These are phyloP conservation scores for Allacma fusca DNA, from an alignment of 2,888 invertebrate genomes.

Conservation along the genomic window DNA sequence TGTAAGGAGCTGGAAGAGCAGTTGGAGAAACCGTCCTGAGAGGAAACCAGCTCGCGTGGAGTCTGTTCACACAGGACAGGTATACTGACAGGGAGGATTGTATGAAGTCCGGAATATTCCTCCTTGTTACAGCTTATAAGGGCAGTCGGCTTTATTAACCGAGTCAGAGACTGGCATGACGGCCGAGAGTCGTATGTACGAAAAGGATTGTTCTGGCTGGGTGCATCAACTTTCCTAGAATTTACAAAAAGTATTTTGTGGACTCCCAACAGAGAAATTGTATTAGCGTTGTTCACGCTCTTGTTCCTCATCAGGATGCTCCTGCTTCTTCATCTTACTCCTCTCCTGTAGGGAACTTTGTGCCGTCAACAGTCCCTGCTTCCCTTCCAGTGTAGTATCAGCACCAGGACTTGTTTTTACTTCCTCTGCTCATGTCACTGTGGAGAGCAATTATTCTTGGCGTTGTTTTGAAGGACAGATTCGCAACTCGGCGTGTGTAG, in stretches of 20 bases:
- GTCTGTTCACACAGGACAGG: background rate
- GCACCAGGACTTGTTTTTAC: background rate
- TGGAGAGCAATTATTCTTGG: no score
- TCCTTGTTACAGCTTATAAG: no score
- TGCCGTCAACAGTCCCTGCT: background rate
- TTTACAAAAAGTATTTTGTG: background rate
- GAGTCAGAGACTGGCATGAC: background rate
- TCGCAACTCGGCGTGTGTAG: no score
- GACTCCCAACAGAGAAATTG: background rate
- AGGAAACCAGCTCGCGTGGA: background rate
- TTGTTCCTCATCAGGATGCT: background rate
- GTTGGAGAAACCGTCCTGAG: no score
- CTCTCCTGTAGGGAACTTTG: background rate
- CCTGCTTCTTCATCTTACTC: background rate
- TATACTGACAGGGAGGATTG: background rate
- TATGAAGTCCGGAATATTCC: no score
- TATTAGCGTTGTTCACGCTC: background rate
- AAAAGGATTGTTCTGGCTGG: background rate
- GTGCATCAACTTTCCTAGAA: no score
- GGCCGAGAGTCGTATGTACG: background rate
- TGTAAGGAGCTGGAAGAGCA: no score
- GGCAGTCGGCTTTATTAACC: background rate
- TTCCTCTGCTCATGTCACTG: no score
- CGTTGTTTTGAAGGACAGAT: no score
- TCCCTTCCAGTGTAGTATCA: no score